Evolutionary conservation across 2,888 invertebrate genomes (phyloP).

Genomic region (Macrostomum cliftonense): DNA sequence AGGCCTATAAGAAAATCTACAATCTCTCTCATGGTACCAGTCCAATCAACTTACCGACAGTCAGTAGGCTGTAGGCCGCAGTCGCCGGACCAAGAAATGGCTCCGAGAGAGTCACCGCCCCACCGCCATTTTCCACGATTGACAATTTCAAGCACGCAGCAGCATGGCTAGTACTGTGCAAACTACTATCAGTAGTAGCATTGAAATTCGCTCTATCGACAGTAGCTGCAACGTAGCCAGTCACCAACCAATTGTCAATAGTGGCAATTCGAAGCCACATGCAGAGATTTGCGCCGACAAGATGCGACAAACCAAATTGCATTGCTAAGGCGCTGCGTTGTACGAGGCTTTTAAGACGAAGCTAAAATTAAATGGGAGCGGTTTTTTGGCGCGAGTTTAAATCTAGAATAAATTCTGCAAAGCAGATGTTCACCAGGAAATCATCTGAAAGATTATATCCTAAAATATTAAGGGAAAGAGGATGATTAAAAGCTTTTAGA

Average conservation of each 20-base stretch:
- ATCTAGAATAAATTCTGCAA: too few species aligned
- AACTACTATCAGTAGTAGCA: background rate
- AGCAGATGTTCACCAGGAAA: too few species aligned
- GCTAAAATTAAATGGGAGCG: too few species aligned
- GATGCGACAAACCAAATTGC: slow-evolving; percentile 80
- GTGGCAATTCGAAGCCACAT: slow-evolving; percentile 87
- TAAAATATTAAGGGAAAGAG: too few species aligned
- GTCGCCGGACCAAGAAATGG: slow-evolving; percentile 87
- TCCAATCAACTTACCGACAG: slow-evolving; percentile 51
- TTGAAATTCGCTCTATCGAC: background rate
- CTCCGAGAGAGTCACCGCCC: slow-evolving; percentile 42
- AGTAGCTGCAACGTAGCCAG: too few species aligned
- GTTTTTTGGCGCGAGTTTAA: too few species aligned
- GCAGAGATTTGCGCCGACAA: slow-evolving; percentile 86
- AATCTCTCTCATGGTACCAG: too few species aligned
- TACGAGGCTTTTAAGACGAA: too few species aligned
- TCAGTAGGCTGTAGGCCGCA: slow-evolving; percentile 80
- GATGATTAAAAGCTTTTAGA: too few species aligned
- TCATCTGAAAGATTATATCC: too few species aligned
- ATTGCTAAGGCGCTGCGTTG: too few species aligned
- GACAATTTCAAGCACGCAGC: slow-evolving; percentile 12
- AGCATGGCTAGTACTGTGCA: background rate
- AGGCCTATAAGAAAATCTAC: too few species aligned
- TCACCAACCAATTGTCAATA: slow-evolving; percentile 84
- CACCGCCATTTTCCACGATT: slow-evolving; percentile 20